These are phyloP conservation scores for Lepidurus couesii DNA, from an alignment of 1,140 invertebrate species.

Conservation along the genomic window DNA sequence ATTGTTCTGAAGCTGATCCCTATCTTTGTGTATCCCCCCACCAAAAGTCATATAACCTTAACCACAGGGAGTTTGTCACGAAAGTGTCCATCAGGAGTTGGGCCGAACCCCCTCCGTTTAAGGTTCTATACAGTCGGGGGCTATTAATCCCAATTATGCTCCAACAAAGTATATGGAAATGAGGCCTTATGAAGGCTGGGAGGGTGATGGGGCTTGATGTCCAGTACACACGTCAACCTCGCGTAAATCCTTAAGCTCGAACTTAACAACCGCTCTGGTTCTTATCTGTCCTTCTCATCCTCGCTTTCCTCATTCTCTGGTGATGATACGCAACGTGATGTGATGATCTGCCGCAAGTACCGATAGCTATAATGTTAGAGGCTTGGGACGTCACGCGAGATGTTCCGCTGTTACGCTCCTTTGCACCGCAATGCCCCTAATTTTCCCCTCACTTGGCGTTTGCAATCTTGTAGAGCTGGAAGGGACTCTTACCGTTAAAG, in stretches of 20 bases:
- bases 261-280: not conserved
- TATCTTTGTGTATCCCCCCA: not conserved
- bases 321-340: too few species aligned
- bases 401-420: too few species aligned
- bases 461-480: too few species aligned
- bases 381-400: too few species aligned
- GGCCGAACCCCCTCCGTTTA: not conserved
- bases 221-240: not conserved
- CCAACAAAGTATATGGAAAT: constrained; percentile 7
- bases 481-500: too few species aligned
- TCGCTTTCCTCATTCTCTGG: not conserved
- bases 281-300: not conserved
- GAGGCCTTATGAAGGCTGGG: not conserved
- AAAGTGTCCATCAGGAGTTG: not conserved
- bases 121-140: not conserved
- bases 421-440: too few species aligned
- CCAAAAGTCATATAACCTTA: not conserved
- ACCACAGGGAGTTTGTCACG: constrained; percentile 17
- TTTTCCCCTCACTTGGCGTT: too few species aligned
- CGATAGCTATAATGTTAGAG: too few species aligned
- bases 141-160: constrained; percentile 22
- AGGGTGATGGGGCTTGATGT: not conserved
- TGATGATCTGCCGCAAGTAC: too few species aligned
- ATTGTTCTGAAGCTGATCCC: not conserved
- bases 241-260: not conserved